These are phyloP conservation scores for Hybognathus amarus DNA, from an alignment of 2,797 vertebrate species.

Conservation along the genomic window DNA sequence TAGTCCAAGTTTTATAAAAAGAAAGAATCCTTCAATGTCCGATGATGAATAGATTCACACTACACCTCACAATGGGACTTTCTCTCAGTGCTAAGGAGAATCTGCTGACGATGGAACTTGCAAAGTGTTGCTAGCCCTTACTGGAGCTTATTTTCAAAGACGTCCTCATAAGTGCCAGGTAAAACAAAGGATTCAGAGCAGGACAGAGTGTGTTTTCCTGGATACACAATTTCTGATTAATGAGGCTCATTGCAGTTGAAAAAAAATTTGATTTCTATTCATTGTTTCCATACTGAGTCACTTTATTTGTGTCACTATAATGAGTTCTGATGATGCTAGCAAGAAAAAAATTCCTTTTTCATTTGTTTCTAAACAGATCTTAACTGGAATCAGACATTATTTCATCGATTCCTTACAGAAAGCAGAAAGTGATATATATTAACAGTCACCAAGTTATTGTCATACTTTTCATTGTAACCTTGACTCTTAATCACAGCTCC, in stretches of 20 bases:
- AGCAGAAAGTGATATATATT: constrained; percentile 54
- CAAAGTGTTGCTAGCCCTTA: constrained; percentile 6
- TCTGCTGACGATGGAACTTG: constrained; percentile 30
- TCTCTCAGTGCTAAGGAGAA: constrained; percentile 24
- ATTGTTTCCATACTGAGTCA: constrained; percentile 13
- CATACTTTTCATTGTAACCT: background rate
- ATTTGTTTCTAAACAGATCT: constrained; percentile 46
- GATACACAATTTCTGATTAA: constrained; percentile 54
- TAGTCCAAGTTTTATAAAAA: background rate
- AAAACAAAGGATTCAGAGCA: constrained; percentile 26
- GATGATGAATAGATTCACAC: constrained; percentile 40
- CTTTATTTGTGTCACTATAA: constrained; percentile 31
- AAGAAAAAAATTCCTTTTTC: constrained; percentile 14
- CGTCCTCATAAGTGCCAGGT: background rate
- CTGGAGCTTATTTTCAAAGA: constrained; percentile 16
- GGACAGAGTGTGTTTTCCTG: constrained; percentile 44
- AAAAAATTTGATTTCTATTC: constrained; percentile 31
- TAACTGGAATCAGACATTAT: constrained; percentile 43
- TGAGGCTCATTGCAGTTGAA: constrained; percentile 54
- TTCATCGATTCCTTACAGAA: background rate
- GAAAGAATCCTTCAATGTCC: background rate
- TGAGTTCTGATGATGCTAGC: constrained; percentile 50
- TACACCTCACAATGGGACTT: constrained; percentile 11
- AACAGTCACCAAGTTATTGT: background rate
- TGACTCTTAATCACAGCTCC: constrained; percentile 8